Evolutionary conservation across 2,888 invertebrate genomes (phyloP).

Genomic region (Thymelicus lineola): DNA sequence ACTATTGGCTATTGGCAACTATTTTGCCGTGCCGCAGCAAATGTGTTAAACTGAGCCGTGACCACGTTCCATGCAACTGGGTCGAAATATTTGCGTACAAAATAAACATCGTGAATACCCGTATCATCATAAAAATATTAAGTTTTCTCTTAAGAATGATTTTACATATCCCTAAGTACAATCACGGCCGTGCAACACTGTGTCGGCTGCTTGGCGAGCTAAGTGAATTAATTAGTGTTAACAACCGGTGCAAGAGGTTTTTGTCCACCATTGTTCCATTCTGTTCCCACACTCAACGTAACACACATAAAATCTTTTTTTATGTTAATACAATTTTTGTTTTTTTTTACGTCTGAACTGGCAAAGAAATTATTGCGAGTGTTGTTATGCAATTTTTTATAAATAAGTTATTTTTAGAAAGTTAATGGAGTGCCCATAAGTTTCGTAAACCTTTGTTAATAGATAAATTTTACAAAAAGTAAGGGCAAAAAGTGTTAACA

Average conservation of each 20-base stretch:
- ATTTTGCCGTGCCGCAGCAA: no score
- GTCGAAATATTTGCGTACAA: no score
- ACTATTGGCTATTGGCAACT: no score
- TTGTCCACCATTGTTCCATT: conserved; percentile 60
- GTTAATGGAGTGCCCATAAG: no score
- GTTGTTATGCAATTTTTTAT: background rate
- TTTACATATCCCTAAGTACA: background rate
- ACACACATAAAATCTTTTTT: conserved; percentile 45
- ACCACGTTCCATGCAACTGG: no score
- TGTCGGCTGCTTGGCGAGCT: conserved; percentile 35
- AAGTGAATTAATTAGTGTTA: conserved; percentile 62
- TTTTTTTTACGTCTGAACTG: conserved; percentile 39
- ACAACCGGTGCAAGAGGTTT: conserved; percentile 64
- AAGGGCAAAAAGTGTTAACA: no score
- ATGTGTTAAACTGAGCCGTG: no score
- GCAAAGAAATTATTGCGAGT: conserved; percentile 22
- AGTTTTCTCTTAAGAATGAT: no score
- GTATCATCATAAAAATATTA: no score
- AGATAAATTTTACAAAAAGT: no score
- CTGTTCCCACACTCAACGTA: conserved; percentile 60
- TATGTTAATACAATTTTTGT: conserved; percentile 42
- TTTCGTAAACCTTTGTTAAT: no score
- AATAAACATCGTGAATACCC: no score
- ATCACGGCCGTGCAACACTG: conserved; percentile 30
- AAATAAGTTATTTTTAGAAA: background rate